Conservation (phyloP, 2,888 invertebrate genomes). For the Argynnis bischoffii region DNA sequence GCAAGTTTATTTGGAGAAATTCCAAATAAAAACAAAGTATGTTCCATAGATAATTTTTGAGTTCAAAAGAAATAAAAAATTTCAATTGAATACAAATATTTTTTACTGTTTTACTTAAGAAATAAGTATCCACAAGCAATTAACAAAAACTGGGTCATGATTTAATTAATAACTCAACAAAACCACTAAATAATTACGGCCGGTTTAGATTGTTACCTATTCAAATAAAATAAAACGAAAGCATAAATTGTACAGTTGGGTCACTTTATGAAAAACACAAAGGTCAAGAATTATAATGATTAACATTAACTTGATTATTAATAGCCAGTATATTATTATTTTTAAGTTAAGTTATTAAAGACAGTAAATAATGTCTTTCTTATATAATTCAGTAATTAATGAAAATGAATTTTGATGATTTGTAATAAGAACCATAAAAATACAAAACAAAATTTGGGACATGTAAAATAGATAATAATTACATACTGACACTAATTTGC, state of each 20-base stretch:
- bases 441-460: too few species aligned
- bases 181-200: conserved; percentile 4
- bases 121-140: neutral
- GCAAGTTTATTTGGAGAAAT: conserved; percentile 29
- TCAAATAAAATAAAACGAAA: neutral
- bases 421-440: too few species aligned
- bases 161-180: conserved; percentile 5
- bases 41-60: neutral
- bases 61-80: neutral
- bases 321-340: too few species aligned
- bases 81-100: neutral
- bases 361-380: too few species aligned
- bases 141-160: neutral
- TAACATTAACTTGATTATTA: neutral
- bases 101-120: neutral
- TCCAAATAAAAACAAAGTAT: conserved; percentile 14
- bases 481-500: too few species aligned
- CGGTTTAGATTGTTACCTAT: conserved; percentile 10
- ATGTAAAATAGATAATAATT: too few species aligned
- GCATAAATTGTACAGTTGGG: conserved; percentile 7
- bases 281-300: conserved; percentile 1
- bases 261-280: conserved; percentile 11
- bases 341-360: too few species aligned
- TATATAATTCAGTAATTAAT: too few species aligned
- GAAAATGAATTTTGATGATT: too few species aligned